phyloP scores from a whole-genome alignment of 2,113 vertebrate genomes.

The Gobio gobio region DNA sequence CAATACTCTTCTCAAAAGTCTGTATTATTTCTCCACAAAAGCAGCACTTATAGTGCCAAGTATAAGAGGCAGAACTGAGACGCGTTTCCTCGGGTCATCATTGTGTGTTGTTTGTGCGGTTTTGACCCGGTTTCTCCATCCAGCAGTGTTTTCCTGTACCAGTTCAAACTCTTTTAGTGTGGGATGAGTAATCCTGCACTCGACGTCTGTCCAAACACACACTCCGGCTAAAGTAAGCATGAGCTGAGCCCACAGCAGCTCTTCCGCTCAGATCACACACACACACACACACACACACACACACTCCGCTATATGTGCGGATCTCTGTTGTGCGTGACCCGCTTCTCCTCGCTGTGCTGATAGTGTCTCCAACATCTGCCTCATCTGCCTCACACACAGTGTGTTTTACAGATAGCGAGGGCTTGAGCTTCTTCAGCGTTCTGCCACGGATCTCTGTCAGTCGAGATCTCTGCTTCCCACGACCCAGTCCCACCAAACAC shows the following conservation, averaged over 20 bases:
- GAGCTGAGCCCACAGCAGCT: not conserved
- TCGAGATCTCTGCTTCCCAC: constrained; percentile 22
- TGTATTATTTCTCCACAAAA: too few relatives aligned
- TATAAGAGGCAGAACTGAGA: too few relatives aligned
- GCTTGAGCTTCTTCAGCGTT: constrained; percentile 39
- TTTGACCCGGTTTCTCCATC: too few relatives aligned
- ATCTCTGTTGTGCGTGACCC: constrained; percentile 15
- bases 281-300: not conserved
- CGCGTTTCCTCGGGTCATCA: too few relatives aligned
- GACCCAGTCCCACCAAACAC: not conserved
- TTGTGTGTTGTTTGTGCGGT: too few relatives aligned
- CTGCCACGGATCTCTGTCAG: constrained; percentile 19
- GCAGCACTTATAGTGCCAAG: too few relatives aligned
- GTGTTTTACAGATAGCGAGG: constrained; percentile 52
- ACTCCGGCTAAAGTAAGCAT: not conserved
- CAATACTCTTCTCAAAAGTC: too few relatives aligned
- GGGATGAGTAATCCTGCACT: not conserved
- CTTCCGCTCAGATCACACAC: not conserved
- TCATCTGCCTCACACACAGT: constrained; percentile 46
- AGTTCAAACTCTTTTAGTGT: not conserved
- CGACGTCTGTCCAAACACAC: not conserved
- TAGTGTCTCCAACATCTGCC: constrained; percentile 42
- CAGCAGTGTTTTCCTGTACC: not conserved
- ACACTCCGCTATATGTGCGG: not conserved
- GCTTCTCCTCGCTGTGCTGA: constrained; percentile 10